Evolutionary conservation across 1,140 invertebrate species (phyloP), one percentile per base, ranked within the genome.

Genomic region (Polypedilum pembai): DNA sequence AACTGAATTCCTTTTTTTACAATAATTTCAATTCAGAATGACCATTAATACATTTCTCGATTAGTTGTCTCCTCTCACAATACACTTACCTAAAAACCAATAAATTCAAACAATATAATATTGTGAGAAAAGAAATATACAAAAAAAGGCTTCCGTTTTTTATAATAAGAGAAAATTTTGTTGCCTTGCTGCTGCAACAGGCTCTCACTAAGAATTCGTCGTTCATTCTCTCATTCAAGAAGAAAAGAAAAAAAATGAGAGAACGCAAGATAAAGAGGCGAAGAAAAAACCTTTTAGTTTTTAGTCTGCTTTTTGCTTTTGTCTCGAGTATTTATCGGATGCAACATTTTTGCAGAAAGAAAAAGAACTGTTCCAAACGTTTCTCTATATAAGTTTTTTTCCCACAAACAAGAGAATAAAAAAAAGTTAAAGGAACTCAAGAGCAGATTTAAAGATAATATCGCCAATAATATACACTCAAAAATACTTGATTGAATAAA

Each of bases 331-430:
- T 69, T 69, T 20, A 69, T 69, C 65, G 65, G 65, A 69, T 69
- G 65, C 65, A 69, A 69, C 65, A 21, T 20, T 56, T 69, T 69
- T 69, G 65, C 65, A 69, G 65, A 69, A 69, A 1, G 45, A 33
- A 33, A 33, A 33, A 33, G 24, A 33, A 33, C 2, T 33, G 24
- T 33, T 33, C 5, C 5, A 33, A 33, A 33, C 24, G 24, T 3
- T 56, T 56, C n/a, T 56, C 8, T 56, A 15, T 56, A 56, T 56
- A 56, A 15, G 8, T 56, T 56, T 17, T 56, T 17, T 56, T 56
- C 10, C n/a, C 45, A 56, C 8, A 15, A 12, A 8, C 45, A 15
- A 15, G 7, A 56, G 45, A 56, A 15, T 56, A 17, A 56, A 56
- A 56, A 56, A 15, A 56, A 56, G n/a, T 56, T 56, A 3, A 33